Evolutionary conservation across 1,140 invertebrate species (phyloP), one percentile per base, ranked within the genome.

Genomic region (Zaprionus ornatus): DNA sequence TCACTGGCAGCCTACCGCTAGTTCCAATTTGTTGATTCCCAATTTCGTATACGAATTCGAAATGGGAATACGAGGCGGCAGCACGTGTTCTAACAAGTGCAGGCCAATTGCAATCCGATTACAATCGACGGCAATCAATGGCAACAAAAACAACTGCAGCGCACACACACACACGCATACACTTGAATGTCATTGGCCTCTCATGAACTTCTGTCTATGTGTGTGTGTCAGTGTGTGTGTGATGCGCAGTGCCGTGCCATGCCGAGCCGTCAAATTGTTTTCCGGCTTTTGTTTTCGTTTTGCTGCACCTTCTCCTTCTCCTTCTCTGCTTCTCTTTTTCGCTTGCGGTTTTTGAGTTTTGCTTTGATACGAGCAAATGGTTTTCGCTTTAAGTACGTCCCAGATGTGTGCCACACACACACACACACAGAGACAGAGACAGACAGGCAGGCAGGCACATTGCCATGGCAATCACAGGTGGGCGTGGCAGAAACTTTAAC

Each of bases 31-130:
- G 29, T 32, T 32, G 29, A 3, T 32, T 9, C 29, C 29, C 29
- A 32, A 32, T 32, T 32, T 32, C 29, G 29, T 32, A 32, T 32
- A 32, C 29, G 29, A 32, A 32, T 29, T 29, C 29, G 29, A 29
- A 10, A 29, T 29, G 9, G 9, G 29, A 29, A 29, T 32, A 3
- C 23, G 21, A 32, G 23, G 13, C 54, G 3, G 63, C 45, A 48
- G 83, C 79, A 71, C 71, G 75, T 76, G 83, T 79, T 84, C 67
- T 72, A 78, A 76, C 85, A 86, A 86, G 82, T 86, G 82, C 82
- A 76, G 64, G 67, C 64, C 82, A 85, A 88, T 90, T 84, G 77
- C 85, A 88, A 88, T 90, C 85, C 85, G 85, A 88, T 88, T 88
- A 90, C 84, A 79, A 84, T 90, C 87, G 61, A 75, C 84, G 77